A percentile compares a stretch with the other conserved stretches of the same genome.
These are phyloP conservation scores for Parochlus steinenii DNA, from an alignment of 2,888 invertebrate genomes.

Conservation along the genomic window DNA sequence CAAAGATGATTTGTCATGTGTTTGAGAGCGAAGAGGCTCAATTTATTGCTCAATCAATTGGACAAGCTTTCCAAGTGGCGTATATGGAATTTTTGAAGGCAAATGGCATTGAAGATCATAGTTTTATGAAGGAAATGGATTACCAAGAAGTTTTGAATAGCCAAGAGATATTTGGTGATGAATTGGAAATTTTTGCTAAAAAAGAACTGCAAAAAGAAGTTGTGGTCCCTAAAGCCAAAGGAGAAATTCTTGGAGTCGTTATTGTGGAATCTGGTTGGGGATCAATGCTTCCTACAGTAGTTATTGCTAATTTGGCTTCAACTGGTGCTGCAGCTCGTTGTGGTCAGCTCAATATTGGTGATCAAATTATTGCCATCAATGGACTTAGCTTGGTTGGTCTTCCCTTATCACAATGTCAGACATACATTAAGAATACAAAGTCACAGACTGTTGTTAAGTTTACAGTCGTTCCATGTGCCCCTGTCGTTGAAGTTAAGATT, in stretches of 20 bases:
- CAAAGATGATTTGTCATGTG: constrained; percentile 98
- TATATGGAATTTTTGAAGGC: constrained; percentile 99
- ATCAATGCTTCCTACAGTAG: constrained; percentile 99
- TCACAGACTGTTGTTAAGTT: constrained; percentile 97
- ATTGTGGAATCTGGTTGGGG: constrained; percentile 99
- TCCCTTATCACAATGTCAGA: constrained; percentile 95
- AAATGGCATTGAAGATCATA: constrained; percentile 98
- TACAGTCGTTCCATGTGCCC: constrained; percentile 97
- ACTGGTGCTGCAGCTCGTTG: constrained; percentile 94
- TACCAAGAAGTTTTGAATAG: constrained; percentile 99
- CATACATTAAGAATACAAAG: constrained; percentile 96
- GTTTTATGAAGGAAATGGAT: constrained; percentile 98
- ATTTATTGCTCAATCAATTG: constrained; percentile 98
- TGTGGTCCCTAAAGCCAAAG: constrained; percentile 95
- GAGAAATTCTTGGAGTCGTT: constrained; percentile 94
- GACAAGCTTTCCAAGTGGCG: constrained; percentile 98
- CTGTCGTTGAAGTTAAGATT: constrained; percentile 98
- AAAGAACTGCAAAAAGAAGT: constrained; percentile 97
- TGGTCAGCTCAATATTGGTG: constrained; percentile 96
- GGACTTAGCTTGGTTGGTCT: constrained; percentile 96
- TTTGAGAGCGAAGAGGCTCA: constrained; percentile 99
- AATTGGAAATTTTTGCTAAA: constrained; percentile 96
- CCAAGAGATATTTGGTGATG: constrained; percentile 98
- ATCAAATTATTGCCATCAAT: constrained; percentile 98
- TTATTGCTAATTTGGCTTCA: constrained; percentile 94